These are phyloP conservation scores for Bergia puertoricense DNA, from an alignment of 92 coral and sea anemone species.

Conservation along the genomic window DNA sequence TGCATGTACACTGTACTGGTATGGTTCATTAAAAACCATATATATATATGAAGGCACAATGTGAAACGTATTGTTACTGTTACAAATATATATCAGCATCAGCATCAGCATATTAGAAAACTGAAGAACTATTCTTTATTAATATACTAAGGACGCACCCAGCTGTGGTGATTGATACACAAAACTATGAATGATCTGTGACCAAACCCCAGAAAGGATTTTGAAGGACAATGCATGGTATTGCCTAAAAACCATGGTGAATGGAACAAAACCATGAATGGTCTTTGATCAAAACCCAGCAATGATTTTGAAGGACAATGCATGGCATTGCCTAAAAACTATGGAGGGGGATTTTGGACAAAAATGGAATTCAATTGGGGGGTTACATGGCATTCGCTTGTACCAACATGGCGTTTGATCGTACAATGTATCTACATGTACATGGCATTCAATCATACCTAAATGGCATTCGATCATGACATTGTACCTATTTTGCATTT, in stretches of 20 bases:
- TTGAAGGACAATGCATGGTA: not conserved
- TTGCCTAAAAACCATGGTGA: not conserved
- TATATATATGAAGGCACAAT: not conserved
- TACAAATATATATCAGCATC: not conserved
- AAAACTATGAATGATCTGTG: not conserved
- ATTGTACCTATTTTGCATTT: too few species aligned
- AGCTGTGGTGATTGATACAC: not conserved
- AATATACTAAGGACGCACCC: not conserved
- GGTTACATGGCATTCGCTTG: too few species aligned
- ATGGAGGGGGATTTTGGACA: too few species aligned
- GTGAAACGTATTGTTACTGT: slow-evolving; percentile 1
- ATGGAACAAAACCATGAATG: not conserved
- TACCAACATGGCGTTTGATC: too few species aligned
- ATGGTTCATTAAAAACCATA: not conserved
- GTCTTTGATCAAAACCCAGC: not conserved
- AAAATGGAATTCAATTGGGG: too few species aligned
- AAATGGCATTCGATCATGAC: too few species aligned
- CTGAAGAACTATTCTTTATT: not conserved
- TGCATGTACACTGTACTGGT: too few species aligned
- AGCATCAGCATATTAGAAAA: not conserved
- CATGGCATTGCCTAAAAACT: not conserved
- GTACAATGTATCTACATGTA: too few species aligned
- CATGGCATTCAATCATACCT: too few species aligned
- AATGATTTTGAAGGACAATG: not conserved
- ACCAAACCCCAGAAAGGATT: not conserved